Conservation (phyloP, 1,140 invertebrate genomes). For the Trigoniulus corallinus region DNA sequence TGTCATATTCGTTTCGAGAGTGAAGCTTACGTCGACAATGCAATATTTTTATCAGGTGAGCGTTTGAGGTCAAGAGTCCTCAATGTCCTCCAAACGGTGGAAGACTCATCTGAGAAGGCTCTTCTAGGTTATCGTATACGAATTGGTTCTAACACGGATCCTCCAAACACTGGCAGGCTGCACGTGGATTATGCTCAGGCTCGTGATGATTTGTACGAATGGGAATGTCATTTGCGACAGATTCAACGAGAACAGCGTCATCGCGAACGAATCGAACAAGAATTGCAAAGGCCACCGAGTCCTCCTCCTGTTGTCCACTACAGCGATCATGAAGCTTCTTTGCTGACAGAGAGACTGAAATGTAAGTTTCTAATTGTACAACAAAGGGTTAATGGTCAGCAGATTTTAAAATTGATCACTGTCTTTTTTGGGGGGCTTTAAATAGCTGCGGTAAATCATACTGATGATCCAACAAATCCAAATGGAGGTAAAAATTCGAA, state of each 20-base stretch:
- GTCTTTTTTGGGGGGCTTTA: no score
- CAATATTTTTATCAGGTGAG: constrained; percentile 59
- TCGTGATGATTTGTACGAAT: constrained; percentile 84
- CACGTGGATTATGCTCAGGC: constrained; percentile 91
- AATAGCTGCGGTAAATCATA: no score
- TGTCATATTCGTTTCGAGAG: constrained; percentile 78
- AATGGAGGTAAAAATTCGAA: no score
- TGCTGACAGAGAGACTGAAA: constrained; percentile 67
- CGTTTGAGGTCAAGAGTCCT: background rate
- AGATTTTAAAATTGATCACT: no score
- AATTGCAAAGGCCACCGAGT: constrained; percentile 54
- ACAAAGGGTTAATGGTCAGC: no score
- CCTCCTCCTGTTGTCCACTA: constrained; percentile 74
- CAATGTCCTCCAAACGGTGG: no score
- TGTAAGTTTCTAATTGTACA: constrained; percentile 20
- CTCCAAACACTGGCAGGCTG: constrained; percentile 66
- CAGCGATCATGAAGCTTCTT: constrained; percentile 60
- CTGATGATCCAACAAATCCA: no score
- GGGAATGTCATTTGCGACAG: constrained; percentile 67
- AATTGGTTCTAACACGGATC: constrained; percentile 59
- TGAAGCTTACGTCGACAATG: constrained; percentile 69
- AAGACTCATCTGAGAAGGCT: background rate
- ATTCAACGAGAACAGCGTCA: constrained; percentile 63
- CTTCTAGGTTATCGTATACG: constrained; percentile 59
- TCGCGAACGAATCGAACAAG: constrained; percentile 57